These are phyloP conservation scores for Cremastinae sp. DNA, from an alignment of 2,888 invertebrate species.

Conservation along the genomic window DNA sequence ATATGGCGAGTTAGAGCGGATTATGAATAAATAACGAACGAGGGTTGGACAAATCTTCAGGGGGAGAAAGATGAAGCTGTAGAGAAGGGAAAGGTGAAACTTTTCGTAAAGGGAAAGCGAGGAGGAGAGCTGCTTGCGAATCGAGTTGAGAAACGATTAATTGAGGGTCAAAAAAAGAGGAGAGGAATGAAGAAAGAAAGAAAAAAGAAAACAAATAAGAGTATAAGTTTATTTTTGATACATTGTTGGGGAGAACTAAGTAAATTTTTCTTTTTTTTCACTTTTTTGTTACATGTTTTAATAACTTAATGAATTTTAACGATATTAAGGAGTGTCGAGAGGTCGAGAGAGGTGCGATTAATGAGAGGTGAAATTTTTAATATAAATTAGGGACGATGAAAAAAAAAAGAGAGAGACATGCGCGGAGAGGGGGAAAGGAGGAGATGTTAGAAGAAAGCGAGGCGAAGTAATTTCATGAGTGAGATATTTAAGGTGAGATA, in stretches of 20 bases:
- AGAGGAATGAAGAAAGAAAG: slow-evolving; percentile 60
- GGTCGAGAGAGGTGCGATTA: slow-evolving; percentile 66
- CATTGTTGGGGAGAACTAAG: slow-evolving; percentile 78
- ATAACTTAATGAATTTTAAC: slow-evolving; percentile 79
- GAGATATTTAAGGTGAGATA: slow-evolving; percentile 60
- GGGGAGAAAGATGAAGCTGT: slow-evolving; percentile 43
- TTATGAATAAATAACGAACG: slow-evolving; percentile 45
- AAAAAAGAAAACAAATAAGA: slow-evolving; percentile 70
- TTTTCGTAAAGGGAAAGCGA: slow-evolving; percentile 37
- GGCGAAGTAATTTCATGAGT: slow-evolving; percentile 65
- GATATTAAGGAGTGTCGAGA: slow-evolving; percentile 73
- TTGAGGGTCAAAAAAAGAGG: slow-evolving; percentile 64
- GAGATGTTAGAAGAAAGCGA: slow-evolving; percentile 55
- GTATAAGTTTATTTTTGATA: slow-evolving; percentile 80
- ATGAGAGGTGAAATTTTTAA: slow-evolving; percentile 71
- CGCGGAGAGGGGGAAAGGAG: slow-evolving; percentile 55
- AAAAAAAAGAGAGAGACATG: slow-evolving; percentile 54
- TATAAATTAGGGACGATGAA: slow-evolving; percentile 64
- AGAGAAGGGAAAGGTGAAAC: slow-evolving; percentile 38
- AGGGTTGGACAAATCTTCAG: slow-evolving; percentile 55
- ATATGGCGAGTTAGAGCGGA: slow-evolving; percentile 59
- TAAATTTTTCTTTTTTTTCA: slow-evolving; percentile 75
- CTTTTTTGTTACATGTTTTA: slow-evolving; percentile 79
- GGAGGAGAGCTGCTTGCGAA: slow-evolving; percentile 45
- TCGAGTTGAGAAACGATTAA: slow-evolving; percentile 57